Conservation (phyloP, 2,113 vertebrate species). For the Loxodonta africana region DNA sequence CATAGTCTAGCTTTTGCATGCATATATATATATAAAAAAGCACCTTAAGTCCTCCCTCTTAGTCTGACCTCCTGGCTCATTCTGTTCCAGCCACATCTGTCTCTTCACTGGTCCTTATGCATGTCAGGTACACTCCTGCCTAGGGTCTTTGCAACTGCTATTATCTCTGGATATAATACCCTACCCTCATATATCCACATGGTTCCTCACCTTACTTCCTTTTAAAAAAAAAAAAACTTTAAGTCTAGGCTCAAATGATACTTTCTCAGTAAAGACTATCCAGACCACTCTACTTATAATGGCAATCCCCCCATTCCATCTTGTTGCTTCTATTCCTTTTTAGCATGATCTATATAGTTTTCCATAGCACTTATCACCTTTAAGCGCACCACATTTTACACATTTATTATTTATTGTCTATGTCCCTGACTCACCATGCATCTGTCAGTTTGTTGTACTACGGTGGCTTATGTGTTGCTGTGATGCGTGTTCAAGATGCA, state of each 20-base stretch:
- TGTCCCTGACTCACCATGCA: no score
- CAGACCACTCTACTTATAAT: not conserved
- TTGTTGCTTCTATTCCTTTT: not conserved
- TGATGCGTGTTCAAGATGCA: no score
- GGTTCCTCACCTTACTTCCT: not conserved
- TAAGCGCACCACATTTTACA: not conserved
- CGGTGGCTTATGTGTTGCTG: no score
- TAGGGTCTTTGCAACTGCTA: not conserved
- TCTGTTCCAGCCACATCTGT: not conserved
- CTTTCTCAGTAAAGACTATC: not conserved
- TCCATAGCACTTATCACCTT: not conserved
- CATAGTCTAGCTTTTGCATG: no score
- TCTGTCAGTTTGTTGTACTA: no score
- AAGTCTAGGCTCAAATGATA: not conserved
- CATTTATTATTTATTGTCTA: not conserved
- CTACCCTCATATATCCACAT: not conserved
- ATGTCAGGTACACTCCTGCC: not conserved
- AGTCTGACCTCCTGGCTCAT: not conserved
- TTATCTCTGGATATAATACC: not conserved
- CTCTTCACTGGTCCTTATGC: not conserved
- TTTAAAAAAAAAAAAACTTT: no score
- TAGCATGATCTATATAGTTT: not conserved
- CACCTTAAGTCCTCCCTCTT: no score
- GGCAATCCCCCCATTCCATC: not conserved
- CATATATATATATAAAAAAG: no score